Conservation (phyloP, 2,113 vertebrate genomes). For the Strix aluco region DNA sequence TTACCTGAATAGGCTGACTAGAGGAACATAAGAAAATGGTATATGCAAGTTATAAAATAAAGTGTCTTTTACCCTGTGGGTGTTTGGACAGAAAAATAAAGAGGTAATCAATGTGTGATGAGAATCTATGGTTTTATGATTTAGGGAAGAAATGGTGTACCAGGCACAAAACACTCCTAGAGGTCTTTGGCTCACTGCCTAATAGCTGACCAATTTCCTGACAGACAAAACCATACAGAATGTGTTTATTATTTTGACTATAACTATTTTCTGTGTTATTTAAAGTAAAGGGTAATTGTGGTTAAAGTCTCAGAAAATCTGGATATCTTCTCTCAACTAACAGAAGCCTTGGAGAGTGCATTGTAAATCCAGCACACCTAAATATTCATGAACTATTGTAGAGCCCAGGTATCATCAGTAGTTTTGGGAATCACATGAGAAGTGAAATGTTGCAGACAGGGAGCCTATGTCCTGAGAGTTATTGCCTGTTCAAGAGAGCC, state of each 20-base stretch:
- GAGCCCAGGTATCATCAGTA: neutral
- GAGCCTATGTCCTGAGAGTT: neutral
- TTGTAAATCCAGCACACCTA: neutral
- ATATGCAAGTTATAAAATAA: neutral
- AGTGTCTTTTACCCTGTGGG: neutral
- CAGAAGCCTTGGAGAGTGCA: neutral
- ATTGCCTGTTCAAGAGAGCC: neutral
- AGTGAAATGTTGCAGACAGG: neutral
- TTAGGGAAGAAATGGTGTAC: neutral
- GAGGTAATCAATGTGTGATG: neutral
- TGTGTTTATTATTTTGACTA: constrained; percentile 13
- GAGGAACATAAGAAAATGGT: neutral
- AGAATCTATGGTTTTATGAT: neutral
- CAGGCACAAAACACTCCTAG: neutral
- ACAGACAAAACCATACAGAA: neutral
- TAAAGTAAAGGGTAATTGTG: neutral
- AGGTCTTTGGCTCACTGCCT: neutral
- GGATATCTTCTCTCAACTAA: neutral
- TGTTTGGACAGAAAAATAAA: neutral
- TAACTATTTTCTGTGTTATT: neutral
- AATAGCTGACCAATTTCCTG: neutral
- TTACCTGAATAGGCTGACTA: neutral
- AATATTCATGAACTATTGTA: neutral
- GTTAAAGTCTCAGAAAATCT: neutral
- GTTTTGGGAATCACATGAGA: neutral